Evolutionary conservation across 2,888 invertebrate genomes (phyloP).

Genomic region (Calliphora vomitoria): DNA sequence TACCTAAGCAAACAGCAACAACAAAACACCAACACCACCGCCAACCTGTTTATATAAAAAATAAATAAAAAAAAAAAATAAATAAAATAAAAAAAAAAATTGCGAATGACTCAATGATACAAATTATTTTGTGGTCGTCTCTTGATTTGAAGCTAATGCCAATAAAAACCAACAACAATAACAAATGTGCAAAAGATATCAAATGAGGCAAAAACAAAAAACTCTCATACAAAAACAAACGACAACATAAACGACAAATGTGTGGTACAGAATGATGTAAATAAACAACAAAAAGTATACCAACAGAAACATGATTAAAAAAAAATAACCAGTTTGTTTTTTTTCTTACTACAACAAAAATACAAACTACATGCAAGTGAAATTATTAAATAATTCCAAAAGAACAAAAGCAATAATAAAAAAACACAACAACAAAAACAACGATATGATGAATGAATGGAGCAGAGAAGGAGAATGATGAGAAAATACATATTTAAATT

Average conservation of each 20-base stretch:
- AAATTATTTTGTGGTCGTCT: slow-evolving; percentile 67
- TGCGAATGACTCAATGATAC: slow-evolving; percentile 69
- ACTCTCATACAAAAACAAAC: not conserved
- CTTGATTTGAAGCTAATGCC: slow-evolving; percentile 52
- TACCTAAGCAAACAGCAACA: slow-evolving; percentile 27
- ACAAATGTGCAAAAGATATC: slow-evolving; percentile 62
- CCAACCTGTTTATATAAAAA: slow-evolving; percentile 66
- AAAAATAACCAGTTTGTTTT: slow-evolving; percentile 38
- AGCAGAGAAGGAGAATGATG: slow-evolving; percentile 16
- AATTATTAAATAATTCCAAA: slow-evolving; percentile 53
- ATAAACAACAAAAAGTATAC: slow-evolving; percentile 19
- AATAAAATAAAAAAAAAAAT: slow-evolving; percentile 36
- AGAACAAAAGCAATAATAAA: not conserved
- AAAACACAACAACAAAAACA: not conserved
- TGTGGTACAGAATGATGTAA: slow-evolving; percentile 56
- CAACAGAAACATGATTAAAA: slow-evolving; percentile 7
- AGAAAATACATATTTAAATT: not conserved
- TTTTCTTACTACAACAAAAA: slow-evolving; percentile 1
- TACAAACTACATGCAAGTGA: slow-evolving; percentile 40
- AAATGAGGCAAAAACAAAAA: slow-evolving; percentile 29
- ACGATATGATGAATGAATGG: slow-evolving; percentile 13
- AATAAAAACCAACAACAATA: slow-evolving; percentile 55
- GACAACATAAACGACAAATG: slow-evolving; percentile 25
- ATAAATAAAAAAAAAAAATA: slow-evolving; percentile 2
- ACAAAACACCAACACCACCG: slow-evolving; percentile 47